phyloP scores from a whole-genome alignment of 2,888 invertebrate species.

The Yponomeuta malinellus region DNA sequence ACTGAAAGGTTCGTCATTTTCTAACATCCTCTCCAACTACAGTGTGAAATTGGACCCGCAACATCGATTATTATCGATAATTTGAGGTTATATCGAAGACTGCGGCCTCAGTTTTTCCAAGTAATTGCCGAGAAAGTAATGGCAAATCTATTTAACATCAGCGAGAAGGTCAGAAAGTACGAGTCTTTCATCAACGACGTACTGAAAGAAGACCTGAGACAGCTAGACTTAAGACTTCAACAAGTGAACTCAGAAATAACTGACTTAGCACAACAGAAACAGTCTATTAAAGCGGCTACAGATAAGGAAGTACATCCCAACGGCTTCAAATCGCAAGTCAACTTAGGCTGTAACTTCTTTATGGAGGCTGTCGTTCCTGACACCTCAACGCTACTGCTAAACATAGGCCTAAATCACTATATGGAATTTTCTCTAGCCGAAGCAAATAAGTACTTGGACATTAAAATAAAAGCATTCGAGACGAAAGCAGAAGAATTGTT shows the following conservation, averaged over 20 bases:
- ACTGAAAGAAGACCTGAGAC: constrained; percentile 81
- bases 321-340: constrained; percentile 74
- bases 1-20: too few species aligned
- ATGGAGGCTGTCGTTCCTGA: constrained; percentile 84
- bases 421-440: constrained; percentile 83
- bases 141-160: constrained; percentile 32
- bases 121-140: constrained; percentile 26
- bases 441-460: constrained; percentile 81
- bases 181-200: constrained; percentile 88
- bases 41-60: too few species aligned
- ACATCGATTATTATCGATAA: too few species aligned
- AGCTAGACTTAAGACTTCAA: constrained; percentile 76
- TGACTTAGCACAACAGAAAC: constrained; percentile 84
- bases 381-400: constrained; percentile 79
- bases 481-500: constrained; percentile 77
- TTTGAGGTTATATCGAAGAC: background rate
- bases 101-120: background rate
- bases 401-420: constrained; percentile 85
- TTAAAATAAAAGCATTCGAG: constrained; percentile 80
- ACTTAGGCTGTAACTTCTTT: constrained; percentile 90
- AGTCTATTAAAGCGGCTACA: constrained; percentile 79
- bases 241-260: constrained; percentile 79
- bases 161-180: constrained; percentile 59
- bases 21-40: too few species aligned
- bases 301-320: constrained; percentile 67